These are phyloP conservation scores for Melikaiella ostensackeni DNA, from an alignment of 2,888 invertebrate genomes.

Conservation along the genomic window DNA sequence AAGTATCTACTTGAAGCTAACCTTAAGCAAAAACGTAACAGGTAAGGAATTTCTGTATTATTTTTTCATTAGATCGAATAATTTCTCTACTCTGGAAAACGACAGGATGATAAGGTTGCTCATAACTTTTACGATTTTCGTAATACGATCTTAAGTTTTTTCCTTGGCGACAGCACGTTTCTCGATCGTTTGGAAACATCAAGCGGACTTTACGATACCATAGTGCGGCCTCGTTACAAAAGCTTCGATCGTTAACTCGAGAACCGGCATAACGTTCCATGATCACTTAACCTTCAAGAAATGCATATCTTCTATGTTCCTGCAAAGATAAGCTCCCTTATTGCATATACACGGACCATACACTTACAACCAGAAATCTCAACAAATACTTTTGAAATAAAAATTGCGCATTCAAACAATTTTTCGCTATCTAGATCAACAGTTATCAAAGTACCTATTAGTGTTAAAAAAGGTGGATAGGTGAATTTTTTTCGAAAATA, in stretches of 20 bases:
- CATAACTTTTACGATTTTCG: constrained; percentile 28
- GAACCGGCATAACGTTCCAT: constrained; percentile 17
- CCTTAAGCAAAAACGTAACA: background rate
- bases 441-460: no score
- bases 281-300: constrained; percentile 14
- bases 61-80: background rate
- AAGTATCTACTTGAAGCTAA: background rate
- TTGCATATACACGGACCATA: no score
- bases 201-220: constrained; percentile 13
- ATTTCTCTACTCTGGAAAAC: background rate
- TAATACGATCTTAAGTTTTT: constrained; percentile 12
- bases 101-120: background rate
- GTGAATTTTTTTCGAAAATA: no score
- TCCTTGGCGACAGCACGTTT: background rate
- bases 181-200: constrained; percentile 3
- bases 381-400: no score
- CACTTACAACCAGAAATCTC: no score
- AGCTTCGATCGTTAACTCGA: constrained; percentile 22
- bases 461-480: no score
- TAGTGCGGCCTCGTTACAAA: constrained; percentile 17
- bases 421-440: no score
- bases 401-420: no score
- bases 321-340: background rate
- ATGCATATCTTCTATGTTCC: background rate
- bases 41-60: background rate